phyloP scores from a whole-genome alignment of 2,113 vertebrate species.

The Hyaena hyaena region DNA sequence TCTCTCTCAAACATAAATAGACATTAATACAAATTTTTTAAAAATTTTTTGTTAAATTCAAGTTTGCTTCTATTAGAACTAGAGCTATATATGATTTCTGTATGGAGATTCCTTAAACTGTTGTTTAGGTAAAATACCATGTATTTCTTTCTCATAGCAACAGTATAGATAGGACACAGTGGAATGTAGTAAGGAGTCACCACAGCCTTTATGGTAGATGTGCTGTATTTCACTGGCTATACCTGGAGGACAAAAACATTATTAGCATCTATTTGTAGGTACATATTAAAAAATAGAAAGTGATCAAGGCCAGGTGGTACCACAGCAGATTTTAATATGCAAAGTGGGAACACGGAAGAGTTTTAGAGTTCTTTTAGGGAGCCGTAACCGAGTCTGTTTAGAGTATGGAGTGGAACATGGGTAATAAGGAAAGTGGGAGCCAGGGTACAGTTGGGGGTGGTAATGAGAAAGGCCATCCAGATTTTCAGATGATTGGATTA shows the following conservation, averaged over 20 bases:
- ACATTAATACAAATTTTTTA: no score
- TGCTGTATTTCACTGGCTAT: neutral
- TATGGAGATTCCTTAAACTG: neutral
- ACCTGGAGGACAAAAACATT: neutral
- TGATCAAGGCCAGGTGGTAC: neutral
- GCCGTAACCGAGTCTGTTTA: neutral
- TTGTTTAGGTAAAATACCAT: neutral
- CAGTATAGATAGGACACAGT: neutral
- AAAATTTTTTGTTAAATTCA: conserved; percentile 1
- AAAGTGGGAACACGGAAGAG: neutral
- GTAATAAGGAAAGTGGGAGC: neutral
- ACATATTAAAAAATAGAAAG: neutral
- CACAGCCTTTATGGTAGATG: conserved; percentile 22
- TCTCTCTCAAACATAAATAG: no score
- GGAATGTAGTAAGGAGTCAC: neutral
- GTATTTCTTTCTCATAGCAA: neutral
- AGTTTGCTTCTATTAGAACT: conserved; percentile 27
- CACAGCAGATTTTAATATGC: neutral
- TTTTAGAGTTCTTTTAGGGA: neutral
- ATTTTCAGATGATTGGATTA: neutral
- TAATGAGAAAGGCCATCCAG: neutral
- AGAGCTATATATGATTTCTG: neutral
- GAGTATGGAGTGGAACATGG: neutral
- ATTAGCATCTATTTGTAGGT: neutral
- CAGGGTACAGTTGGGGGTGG: neutral